A percentile compares a stretch with the other conserved stretches of the same genome.
These are phyloP conservation scores for Hirudo medicinalis DNA, from an alignment of 1,140 invertebrate genomes.

Conservation along the genomic window DNA sequence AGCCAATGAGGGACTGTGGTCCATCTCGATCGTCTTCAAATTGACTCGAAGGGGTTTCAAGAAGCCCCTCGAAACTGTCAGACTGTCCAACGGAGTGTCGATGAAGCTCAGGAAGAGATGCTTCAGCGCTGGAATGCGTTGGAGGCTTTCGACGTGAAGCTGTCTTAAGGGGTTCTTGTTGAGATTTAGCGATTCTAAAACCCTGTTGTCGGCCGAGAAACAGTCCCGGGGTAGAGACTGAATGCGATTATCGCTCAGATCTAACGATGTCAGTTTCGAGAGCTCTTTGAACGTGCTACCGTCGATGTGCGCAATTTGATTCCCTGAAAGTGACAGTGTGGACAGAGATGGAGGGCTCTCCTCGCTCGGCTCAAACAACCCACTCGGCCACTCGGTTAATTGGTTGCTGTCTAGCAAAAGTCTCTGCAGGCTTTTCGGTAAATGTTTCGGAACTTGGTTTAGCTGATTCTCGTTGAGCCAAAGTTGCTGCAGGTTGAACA, in stretches of 20 bases:
- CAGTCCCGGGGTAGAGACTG: conserved; percentile 31
- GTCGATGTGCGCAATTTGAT: conserved; percentile 24
- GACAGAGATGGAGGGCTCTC: conserved; percentile 13
- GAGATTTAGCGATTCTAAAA: conserved; percentile 52
- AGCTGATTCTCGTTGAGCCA: conserved; percentile 65
- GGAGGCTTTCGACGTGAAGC: conserved; percentile 53
- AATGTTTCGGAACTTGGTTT: conserved; percentile 50
- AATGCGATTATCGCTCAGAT: conserved; percentile 39
- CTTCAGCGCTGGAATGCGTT: conserved; percentile 51
- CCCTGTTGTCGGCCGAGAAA: conserved; percentile 31
- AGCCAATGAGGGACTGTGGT: conserved; percentile 55
- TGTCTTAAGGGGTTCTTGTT: conserved; percentile 59
- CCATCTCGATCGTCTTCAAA: conserved; percentile 55
- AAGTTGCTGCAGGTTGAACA: conserved; percentile 61
- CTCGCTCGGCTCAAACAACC: conserved; percentile 25
- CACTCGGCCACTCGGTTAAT: conserved; percentile 43
- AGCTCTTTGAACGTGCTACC: conserved; percentile 25
- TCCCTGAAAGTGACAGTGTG: conserved; percentile 25
- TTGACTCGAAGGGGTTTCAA: conserved; percentile 39
- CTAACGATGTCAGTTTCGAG: conserved; percentile 42
- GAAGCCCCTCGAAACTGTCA: conserved; percentile 33
- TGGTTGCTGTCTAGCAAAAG: conserved; percentile 53
- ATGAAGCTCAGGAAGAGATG: conserved; percentile 55
- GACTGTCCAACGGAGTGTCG: conserved; percentile 33
- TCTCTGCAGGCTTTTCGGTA: conserved; percentile 51